Conservation (phyloP, 1,140 invertebrate genomes). For the Brachionus paranguensis region DNA sequence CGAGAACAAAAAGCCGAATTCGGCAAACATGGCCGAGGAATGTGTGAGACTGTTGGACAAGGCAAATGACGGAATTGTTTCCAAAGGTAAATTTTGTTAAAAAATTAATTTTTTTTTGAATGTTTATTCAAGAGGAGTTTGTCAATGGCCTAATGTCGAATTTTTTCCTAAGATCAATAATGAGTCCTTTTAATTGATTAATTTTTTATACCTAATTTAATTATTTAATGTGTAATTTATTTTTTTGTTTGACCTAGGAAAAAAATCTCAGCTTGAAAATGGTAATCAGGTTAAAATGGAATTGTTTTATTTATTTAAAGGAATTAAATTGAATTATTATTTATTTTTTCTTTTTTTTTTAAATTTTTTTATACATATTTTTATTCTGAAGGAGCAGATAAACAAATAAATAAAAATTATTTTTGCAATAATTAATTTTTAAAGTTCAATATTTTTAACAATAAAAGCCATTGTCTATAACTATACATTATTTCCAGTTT, state of each 20-base stretch:
- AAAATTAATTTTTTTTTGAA: background rate
- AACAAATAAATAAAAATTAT: too few relatives aligned
- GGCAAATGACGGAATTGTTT: background rate
- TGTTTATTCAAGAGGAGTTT: conserved; percentile 7
- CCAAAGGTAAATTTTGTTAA: background rate
- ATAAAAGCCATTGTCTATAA: background rate
- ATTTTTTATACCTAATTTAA: background rate
- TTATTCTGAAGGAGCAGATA: too few relatives aligned
- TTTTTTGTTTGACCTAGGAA: too few relatives aligned
- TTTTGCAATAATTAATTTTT: too few relatives aligned
- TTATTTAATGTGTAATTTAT: background rate
- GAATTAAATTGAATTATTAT: background rate
- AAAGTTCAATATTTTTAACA: background rate
- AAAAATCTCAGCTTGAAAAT: too few relatives aligned
- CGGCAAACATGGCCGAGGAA: background rate
- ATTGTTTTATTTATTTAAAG: too few relatives aligned
- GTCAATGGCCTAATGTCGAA: background rate
- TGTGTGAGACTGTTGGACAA: background rate
- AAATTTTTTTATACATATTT: too few relatives aligned
- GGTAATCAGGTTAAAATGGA: too few relatives aligned
- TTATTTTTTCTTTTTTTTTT: too few relatives aligned
- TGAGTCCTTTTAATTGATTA: conserved; percentile 21
- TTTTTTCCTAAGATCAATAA: background rate
- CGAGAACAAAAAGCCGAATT: background rate
- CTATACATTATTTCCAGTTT: too few relatives aligned